These are phyloP conservation scores for Crax fasciolata DNA, from an alignment of 2,797 vertebrate genomes.

Conservation along the genomic window DNA sequence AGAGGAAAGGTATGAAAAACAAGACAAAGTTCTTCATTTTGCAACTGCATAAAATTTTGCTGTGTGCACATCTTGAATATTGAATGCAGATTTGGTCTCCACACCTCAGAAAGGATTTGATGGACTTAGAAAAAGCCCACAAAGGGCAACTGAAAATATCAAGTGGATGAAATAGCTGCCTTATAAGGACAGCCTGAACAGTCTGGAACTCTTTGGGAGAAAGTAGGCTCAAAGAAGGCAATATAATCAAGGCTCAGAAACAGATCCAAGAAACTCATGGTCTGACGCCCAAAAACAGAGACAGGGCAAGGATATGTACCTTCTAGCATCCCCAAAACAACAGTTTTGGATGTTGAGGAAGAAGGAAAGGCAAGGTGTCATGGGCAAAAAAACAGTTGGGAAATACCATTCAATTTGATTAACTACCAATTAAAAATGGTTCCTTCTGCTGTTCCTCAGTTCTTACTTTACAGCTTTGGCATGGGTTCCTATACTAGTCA, in stretches of 20 bases:
- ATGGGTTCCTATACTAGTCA: not conserved
- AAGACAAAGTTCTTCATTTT: not conserved
- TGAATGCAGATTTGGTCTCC: not conserved
- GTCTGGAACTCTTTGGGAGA: not conserved
- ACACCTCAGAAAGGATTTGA: not conserved
- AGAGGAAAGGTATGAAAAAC: slow-evolving; percentile 23
- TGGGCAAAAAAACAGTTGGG: accelerated
- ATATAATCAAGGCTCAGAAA: not conserved
- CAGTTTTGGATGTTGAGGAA: not conserved
- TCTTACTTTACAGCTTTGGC: not conserved
- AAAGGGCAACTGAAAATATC: not conserved
- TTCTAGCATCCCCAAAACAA: not conserved
- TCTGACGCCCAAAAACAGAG: not conserved
- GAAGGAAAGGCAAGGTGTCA: not conserved
- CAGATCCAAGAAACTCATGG: not conserved
- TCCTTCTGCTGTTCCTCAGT: not conserved
- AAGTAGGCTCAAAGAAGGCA: not conserved
- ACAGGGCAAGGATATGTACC: accelerated
- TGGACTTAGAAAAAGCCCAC: not conserved
- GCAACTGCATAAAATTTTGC: not conserved
- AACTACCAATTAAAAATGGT: not conserved
- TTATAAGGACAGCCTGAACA: not conserved
- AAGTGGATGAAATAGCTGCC: not conserved
- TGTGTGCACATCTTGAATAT: not conserved
- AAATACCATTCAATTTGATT: not conserved